phyloP scores from a whole-genome alignment of 2,113 vertebrate species.

The Eulacestoma nigropectus region DNA sequence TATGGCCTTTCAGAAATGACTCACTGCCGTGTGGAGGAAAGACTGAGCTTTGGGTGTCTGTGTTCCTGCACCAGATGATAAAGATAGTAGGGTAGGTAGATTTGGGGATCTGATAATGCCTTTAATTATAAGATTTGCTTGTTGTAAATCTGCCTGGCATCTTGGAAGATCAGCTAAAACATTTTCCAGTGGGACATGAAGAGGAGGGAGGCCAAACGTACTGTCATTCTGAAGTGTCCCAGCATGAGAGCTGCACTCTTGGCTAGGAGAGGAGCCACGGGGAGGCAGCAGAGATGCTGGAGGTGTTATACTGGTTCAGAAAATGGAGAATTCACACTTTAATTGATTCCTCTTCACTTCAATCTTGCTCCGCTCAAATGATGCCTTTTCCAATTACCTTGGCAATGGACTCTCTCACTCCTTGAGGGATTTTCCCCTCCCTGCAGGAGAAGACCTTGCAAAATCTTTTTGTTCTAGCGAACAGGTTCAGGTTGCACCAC shows the following conservation, averaged over 20 bases:
- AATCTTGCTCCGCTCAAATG: not conserved
- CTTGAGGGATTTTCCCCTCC: not conserved
- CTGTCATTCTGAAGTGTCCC: not conserved
- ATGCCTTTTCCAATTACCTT: not conserved
- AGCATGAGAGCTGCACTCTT: not conserved
- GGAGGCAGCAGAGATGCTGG: rapidly evolving
- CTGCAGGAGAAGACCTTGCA: not conserved
- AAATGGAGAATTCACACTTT: not conserved
- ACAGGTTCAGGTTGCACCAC: not conserved
- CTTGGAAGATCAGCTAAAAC: not conserved
- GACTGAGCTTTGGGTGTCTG: not conserved
- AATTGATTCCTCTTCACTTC: not conserved
- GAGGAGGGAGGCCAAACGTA: not conserved
- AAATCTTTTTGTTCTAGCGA: not conserved
- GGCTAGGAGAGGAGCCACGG: not conserved
- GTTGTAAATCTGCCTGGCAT: not conserved
- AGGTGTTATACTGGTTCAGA: not conserved
- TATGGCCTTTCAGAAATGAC: slow-evolving; percentile 9
- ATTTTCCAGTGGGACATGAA: not conserved
- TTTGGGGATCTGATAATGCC: not conserved
- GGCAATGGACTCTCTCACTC: not conserved
- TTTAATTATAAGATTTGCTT: not conserved
- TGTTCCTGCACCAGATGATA: not conserved
- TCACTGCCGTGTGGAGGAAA: not conserved
- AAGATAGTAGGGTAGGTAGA: not conserved